Evolutionary conservation across 2,113 vertebrate species (phyloP).

Genomic region (Scartelaos histophorus): DNA sequence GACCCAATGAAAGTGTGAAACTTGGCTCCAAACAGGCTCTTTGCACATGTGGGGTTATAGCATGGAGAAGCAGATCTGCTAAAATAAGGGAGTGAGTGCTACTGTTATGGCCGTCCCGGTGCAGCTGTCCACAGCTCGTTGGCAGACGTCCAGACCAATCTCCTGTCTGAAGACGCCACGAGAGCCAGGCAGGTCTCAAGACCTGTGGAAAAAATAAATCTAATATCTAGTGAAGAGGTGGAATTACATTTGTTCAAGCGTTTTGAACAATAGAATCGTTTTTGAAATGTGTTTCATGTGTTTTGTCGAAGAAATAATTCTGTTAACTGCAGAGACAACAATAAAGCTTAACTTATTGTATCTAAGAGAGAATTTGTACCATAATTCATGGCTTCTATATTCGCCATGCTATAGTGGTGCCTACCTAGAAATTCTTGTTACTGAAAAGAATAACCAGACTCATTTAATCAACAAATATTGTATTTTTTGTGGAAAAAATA

Average conservation of each 20-base stretch:
- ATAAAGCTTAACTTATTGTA: too few relatives aligned
- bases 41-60: constrained; percentile 5
- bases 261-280: not conserved
- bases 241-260: not conserved
- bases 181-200: not conserved
- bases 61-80: constrained; percentile 38
- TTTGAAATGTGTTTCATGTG: not conserved
- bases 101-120: constrained; percentile 47
- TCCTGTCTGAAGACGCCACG: constrained; percentile 13
- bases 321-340: too few relatives aligned
- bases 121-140: constrained; percentile 58
- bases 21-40: constrained; percentile 32
- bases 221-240: not conserved
- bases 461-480: too few relatives aligned
- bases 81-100: constrained; percentile 44
- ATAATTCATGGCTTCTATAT: too few relatives aligned
- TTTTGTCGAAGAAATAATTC: too few relatives aligned
- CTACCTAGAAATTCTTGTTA: too few relatives aligned
- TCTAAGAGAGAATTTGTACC: too few relatives aligned
- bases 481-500: too few relatives aligned
- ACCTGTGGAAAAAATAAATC: not conserved
- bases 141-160: constrained; percentile 31
- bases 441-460: too few relatives aligned
- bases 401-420: too few relatives aligned
- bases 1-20: constrained; percentile 31